phyloP scores from a whole-genome alignment of 2,888 invertebrate species.

The Scaptomyza reducta region DNA sequence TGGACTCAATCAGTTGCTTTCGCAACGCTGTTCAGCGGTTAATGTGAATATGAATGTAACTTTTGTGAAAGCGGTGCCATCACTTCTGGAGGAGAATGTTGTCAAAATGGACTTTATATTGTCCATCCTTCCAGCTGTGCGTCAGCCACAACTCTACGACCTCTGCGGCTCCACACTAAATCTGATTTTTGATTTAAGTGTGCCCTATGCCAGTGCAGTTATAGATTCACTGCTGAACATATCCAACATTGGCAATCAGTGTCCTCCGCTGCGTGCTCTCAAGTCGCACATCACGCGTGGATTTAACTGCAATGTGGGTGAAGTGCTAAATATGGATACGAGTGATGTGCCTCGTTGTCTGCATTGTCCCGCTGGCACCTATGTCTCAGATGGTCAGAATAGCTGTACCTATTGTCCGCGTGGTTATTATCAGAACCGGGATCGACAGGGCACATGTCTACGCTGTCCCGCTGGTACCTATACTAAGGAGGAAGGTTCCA shows the following conservation, averaged over 20 bases:
- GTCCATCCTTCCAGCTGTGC: constrained; percentile 93
- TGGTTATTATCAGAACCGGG: constrained; percentile 97
- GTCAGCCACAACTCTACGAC: constrained; percentile 96
- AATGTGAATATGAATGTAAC: constrained; percentile 97
- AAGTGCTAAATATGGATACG: constrained; percentile 96
- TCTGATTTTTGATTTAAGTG: constrained; percentile 96
- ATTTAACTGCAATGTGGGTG: constrained; percentile 96
- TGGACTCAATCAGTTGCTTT: constrained; percentile 91
- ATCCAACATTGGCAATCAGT: constrained; percentile 95
- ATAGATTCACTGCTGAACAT: constrained; percentile 95
- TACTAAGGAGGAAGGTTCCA: constrained; percentile 95
- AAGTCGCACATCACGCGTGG: constrained; percentile 93
- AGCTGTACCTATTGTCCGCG: constrained; percentile 95
- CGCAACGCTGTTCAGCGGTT: constrained; percentile 96
- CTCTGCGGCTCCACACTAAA: constrained; percentile 97
- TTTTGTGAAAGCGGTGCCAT: constrained; percentile 92
- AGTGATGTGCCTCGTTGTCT: constrained; percentile 96
- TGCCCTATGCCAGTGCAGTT: constrained; percentile 95
- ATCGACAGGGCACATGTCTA: constrained; percentile 94
- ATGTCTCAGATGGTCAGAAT: constrained; percentile 94
- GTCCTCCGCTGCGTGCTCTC: constrained; percentile 94
- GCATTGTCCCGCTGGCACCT: constrained; percentile 98
- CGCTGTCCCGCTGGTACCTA: constrained; percentile 97
- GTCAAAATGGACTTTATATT: constrained; percentile 95
- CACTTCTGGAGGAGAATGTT: constrained; percentile 92